Evolutionary conservation across 2,113 vertebrate genomes (phyloP).

Genomic region (Strix uralensis): DNA sequence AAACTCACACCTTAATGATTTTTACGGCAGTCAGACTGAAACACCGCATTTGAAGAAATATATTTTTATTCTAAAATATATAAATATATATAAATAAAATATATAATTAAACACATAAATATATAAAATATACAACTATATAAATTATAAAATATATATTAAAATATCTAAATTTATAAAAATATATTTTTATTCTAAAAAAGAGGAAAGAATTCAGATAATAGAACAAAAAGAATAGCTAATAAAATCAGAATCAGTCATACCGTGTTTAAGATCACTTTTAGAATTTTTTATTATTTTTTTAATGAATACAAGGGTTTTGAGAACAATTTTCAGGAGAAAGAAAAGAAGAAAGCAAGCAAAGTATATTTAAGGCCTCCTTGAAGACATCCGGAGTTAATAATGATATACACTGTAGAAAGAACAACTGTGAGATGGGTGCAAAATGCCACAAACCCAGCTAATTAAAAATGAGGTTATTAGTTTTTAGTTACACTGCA

Average conservation of each 20-base stretch:
- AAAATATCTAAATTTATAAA: background rate
- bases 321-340: constrained; percentile 22
- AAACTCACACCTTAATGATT: constrained; percentile 56
- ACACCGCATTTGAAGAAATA: background rate
- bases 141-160: no score
- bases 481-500: constrained; percentile 65
- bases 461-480: constrained; percentile 75
- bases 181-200: background rate
- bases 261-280: constrained; percentile 59
- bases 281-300: background rate
- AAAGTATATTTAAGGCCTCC: constrained; percentile 58
- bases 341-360: background rate
- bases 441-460: constrained; percentile 61
- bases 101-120: no score
- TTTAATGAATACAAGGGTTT: constrained; percentile 51
- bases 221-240: constrained; percentile 52
- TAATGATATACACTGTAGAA: constrained; percentile 56
- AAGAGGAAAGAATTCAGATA: background rate
- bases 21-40: constrained; percentile 49
- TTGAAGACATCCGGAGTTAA: constrained; percentile 63
- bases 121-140: no score
- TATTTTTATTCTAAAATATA: background rate
- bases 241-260: constrained; percentile 51
- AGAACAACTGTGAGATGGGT: constrained; percentile 52
- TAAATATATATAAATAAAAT: no score